Conservation (phyloP, 2,113 vertebrate genomes). For the Arizona elegans region DNA sequence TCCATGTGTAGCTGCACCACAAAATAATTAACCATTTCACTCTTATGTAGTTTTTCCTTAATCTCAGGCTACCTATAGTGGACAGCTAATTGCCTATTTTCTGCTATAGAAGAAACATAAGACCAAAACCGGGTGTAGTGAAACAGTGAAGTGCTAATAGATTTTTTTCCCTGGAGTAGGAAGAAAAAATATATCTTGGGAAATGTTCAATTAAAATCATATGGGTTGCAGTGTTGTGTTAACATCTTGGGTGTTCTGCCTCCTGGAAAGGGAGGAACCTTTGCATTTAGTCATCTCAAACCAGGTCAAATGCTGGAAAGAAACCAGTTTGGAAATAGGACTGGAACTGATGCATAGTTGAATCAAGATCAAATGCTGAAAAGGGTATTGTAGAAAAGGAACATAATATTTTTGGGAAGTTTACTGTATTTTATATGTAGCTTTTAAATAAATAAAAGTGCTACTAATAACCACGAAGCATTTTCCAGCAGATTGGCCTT, state of each 20-base stretch:
- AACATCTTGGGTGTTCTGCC: slow-evolving; percentile 11
- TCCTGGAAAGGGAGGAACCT: neutral
- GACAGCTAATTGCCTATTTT: neutral
- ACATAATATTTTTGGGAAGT: neutral
- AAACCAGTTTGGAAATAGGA: neutral
- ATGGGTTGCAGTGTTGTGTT: slow-evolving; percentile 17
- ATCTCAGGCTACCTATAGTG: neutral
- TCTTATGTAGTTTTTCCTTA: neutral
- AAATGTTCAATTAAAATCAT: neutral
- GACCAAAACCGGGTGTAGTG: neutral
- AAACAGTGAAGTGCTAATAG: neutral
- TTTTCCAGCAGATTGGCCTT: neutral
- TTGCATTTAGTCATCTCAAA: neutral
- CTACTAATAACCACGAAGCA: neutral
- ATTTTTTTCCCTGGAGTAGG: neutral
- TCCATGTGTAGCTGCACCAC: neutral
- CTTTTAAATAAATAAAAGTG: neutral
- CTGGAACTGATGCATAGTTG: neutral
- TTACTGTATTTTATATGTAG: neutral
- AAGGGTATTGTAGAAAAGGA: neutral
- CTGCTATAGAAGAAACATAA: neutral
- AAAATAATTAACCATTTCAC: neutral
- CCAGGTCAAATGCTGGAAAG: neutral
- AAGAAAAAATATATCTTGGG: neutral
- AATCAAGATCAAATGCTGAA: neutral